Evolutionary conservation across 1,140 invertebrate species (phyloP).

Genomic region (Polypedilum pembai): DNA sequence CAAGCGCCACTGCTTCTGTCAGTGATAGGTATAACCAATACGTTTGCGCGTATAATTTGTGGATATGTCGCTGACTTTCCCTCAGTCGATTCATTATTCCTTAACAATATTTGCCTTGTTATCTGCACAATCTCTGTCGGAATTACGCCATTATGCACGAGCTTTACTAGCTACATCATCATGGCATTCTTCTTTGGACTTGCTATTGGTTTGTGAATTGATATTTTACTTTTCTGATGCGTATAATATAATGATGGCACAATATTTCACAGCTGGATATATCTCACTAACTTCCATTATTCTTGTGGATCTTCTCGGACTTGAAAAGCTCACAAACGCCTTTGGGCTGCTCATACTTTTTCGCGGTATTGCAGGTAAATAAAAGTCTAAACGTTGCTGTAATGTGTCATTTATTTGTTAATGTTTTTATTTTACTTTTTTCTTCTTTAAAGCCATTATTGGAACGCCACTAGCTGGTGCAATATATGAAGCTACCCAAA

Average conservation of each 20-base stretch:
- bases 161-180: conserved; percentile 67
- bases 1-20: conserved; percentile 83
- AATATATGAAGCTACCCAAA: conserved; percentile 77
- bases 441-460: conserved; percentile 56
- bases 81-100: conserved; percentile 78
- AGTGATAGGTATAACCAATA: conserved; percentile 93
- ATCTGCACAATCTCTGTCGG: conserved; percentile 81
- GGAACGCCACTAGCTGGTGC: conserved; percentile 75
- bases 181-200: conserved; percentile 91
- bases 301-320: conserved; percentile 86
- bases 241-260: background rate
- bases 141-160: conserved; percentile 72
- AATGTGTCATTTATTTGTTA: background rate
- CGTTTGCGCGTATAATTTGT: conserved; percentile 76
- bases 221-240: conserved; percentile 21
- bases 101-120: conserved; percentile 91
- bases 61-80: conserved; percentile 80
- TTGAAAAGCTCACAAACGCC: conserved; percentile 93
- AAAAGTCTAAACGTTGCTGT: background rate
- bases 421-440: no score
- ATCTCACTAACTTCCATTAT: conserved; percentile 97
- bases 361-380: conserved; percentile 66
- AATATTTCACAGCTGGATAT: conserved; percentile 71
- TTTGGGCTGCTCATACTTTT: conserved; percentile 93
- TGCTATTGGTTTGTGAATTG: conserved; percentile 79